A percentile compares a stretch with the other conserved stretches of the same genome.
Conservation (phyloP, 2,113 vertebrate species). For the Coreoperca whiteheadi region DNA sequence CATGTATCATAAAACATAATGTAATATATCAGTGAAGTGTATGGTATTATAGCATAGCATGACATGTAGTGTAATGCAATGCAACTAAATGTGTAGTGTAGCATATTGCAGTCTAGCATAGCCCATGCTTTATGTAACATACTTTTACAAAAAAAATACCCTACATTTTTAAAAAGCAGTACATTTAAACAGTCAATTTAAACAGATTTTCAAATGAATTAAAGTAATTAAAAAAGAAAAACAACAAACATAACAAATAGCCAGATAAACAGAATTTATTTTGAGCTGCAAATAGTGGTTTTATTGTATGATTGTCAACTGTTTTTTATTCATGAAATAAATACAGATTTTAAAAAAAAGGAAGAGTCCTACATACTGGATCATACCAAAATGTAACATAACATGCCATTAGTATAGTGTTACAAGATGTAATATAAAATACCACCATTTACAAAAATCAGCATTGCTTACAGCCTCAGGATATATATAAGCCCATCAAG, state of each 20-base stretch:
- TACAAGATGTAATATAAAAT: neutral
- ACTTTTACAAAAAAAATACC: neutral
- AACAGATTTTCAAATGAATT: too few species aligned
- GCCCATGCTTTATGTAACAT: neutral
- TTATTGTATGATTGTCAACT: neutral
- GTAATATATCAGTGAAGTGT: neutral
- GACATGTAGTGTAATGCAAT: neutral
- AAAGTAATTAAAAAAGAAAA: neutral
- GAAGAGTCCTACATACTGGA: neutral
- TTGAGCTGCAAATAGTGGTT: neutral
- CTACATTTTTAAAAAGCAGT: neutral
- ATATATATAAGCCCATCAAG: neutral
- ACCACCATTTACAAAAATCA: neutral
- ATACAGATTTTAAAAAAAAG: neutral
- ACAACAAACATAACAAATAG: too few species aligned
- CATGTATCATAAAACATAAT: conserved; percentile 1
- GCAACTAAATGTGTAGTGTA: neutral
- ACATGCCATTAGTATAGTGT: neutral
- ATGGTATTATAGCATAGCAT: neutral
- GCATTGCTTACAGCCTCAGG: conserved; percentile 15
- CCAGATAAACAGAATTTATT: too few species aligned
- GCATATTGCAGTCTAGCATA: neutral
- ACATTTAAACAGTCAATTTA: neutral
- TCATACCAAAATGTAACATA: neutral
- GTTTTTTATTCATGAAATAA: neutral